Percentiles rank a stretch among this genome's conserved stretches.
phyloP scores from a whole-genome alignment of 1,140 invertebrate genomes.

The Diorhabda carinulata region DNA sequence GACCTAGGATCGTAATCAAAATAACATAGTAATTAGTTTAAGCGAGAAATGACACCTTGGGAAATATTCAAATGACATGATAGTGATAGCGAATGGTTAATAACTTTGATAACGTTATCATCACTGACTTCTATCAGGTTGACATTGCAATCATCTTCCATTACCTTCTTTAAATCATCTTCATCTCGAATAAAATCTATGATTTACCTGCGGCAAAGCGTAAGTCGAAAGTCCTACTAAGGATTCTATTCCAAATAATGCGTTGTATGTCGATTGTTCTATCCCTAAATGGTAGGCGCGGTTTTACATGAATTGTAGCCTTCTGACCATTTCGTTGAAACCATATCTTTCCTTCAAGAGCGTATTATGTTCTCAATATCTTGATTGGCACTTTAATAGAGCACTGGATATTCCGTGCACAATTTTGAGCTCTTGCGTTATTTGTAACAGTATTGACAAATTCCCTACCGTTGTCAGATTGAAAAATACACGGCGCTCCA shows the following conservation, averaged over 20 bases:
- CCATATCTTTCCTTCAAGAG: conserved; percentile 33
- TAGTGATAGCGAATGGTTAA: too few species aligned
- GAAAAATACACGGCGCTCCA: too few species aligned
- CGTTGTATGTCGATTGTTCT: conserved; percentile 35
- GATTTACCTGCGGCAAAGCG: conserved; percentile 21
- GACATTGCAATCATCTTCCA: conserved; percentile 17
- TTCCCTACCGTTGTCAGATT: conserved; percentile 41
- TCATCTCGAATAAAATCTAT: conserved; percentile 17
- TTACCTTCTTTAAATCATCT: conserved; percentile 18
- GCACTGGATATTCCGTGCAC: conserved; percentile 41
- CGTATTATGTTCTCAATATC: conserved; percentile 33
- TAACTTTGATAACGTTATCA: conserved; percentile 6
- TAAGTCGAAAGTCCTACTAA: conserved; percentile 23
- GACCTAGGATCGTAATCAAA: too few species aligned
- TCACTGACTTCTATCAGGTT: conserved; percentile 14
- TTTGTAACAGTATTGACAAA: conserved; percentile 44
- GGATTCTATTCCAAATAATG: conserved; percentile 38
- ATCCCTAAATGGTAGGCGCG: conserved; percentile 34
- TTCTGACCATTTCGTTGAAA: conserved; percentile 28
- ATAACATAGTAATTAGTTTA: too few species aligned
- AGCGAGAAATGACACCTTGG: too few species aligned
- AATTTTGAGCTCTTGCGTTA: conserved; percentile 41
- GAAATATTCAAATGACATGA: too few species aligned
- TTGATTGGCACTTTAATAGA: conserved; percentile 31
- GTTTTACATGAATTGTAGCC: conserved; percentile 43